phyloP scores from a whole-genome alignment of 2,113 vertebrate species.

The Puffinus mauretanicus region DNA sequence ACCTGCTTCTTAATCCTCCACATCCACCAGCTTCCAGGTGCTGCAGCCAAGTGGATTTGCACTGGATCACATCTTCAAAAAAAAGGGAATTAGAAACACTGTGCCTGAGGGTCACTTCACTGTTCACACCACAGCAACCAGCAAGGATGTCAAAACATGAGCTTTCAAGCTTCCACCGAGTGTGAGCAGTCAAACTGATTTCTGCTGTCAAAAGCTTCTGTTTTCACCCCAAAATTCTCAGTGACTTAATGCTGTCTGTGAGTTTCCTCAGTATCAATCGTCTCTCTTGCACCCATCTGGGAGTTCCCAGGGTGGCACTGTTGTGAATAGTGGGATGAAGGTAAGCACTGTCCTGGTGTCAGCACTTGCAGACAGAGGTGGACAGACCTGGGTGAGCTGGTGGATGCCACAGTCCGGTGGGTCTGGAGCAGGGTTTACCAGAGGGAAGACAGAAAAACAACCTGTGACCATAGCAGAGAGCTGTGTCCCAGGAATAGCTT shows the following conservation, averaged over 20 bases:
- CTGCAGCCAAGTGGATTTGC: not conserved
- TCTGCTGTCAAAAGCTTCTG: not conserved
- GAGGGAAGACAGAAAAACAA: not conserved
- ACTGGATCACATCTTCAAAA: not conserved
- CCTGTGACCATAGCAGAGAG: not conserved
- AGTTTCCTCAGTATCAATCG: not conserved
- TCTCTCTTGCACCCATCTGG: not conserved
- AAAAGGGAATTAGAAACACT: not conserved
- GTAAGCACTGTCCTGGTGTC: fast-evolving
- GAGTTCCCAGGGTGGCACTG: not conserved
- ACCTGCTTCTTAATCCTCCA: not conserved
- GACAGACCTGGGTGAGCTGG: not conserved
- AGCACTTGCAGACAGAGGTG: not conserved
- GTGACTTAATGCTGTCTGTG: not conserved
- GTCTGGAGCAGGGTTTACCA: not conserved
- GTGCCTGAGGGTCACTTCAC: not conserved
- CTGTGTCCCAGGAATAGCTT: not conserved
- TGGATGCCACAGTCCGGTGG: not conserved
- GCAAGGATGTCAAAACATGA: not conserved
- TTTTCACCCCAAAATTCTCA: fast-evolving
- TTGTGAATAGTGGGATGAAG: not conserved
- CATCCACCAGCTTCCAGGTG: not conserved
- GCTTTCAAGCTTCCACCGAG: not conserved
- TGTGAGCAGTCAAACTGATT: not conserved
- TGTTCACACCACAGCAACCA: not conserved